These are phyloP conservation scores for Eristalis pertinax DNA, from an alignment of 2,888 invertebrate genomes.

Conservation along the genomic window DNA sequence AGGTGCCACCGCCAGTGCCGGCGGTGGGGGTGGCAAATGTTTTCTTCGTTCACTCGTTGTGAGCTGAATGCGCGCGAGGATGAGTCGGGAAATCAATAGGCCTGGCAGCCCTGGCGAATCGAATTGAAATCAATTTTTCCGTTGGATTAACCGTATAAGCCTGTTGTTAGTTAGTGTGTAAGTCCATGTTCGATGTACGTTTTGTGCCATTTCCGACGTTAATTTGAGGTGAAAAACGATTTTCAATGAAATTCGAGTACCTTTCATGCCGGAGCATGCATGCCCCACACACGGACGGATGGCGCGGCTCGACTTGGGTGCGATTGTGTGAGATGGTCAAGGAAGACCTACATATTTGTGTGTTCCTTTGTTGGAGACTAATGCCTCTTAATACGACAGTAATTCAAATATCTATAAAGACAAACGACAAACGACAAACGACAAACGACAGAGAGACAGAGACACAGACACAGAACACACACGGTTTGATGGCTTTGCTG, in stretches of 20 bases:
- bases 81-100: conserved; percentile 62
- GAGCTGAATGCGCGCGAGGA: neutral
- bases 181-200: conserved; percentile 68
- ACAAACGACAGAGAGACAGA: neutral
- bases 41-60: neutral
- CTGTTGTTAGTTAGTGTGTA: conserved; percentile 70
- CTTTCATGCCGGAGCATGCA: neutral
- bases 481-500: neutral
- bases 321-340: conserved; percentile 54
- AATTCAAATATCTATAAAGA: conserved; percentile 51
- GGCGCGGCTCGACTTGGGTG: neutral
- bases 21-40: neutral
- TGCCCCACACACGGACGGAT: neutral
- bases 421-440: conserved; percentile 2
- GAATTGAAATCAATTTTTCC: conserved; percentile 71
- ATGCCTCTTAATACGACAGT: conserved; percentile 61
- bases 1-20: no score
- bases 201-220: conserved; percentile 69
- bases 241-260: conserved; percentile 66
- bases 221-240: conserved; percentile 72
- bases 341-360: conserved; percentile 71
- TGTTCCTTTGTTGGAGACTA: conserved; percentile 61
- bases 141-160: conserved; percentile 70
- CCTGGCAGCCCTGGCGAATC: conserved; percentile 29
- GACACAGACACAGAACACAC: neutral